A percentile compares a stretch with the other conserved stretches of the same genome.
Conservation (phyloP, 2,888 invertebrate species). For the Pristionchus exspectatus region DNA sequence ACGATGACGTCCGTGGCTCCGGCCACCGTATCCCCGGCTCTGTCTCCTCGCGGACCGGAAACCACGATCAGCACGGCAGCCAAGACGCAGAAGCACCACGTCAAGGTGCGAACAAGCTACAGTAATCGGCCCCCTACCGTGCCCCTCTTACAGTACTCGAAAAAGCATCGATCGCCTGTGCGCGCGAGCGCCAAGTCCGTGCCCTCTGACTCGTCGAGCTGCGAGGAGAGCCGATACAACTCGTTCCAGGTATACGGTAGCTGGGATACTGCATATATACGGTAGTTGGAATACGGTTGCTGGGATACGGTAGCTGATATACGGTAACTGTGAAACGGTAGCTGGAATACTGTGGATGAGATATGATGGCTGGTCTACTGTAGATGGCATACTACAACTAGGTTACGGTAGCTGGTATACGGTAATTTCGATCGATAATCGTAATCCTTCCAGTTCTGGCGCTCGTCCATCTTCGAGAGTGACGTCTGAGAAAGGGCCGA, state of each 20-base stretch:
- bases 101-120: background rate
- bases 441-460: conserved; percentile 21
- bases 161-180: background rate
- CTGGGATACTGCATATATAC: no score
- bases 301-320: no score
- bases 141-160: conserved; percentile 4
- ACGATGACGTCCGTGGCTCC: background rate
- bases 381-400: no score
- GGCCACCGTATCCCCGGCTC: background rate
- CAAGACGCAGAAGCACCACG: background rate
- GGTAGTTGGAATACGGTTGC: no score
- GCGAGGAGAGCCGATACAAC: conserved; percentile 24
- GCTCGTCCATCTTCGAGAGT: conserved; percentile 43
- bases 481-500: background rate
- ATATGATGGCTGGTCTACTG: no score
- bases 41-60: background rate
- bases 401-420: no score
- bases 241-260: conserved; percentile 47
- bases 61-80: background rate
- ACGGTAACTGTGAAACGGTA: background rate
- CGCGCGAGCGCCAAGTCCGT: background rate
- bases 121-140: background rate
- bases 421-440: background rate
- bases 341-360: background rate
- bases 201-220: conserved; percentile 33